Percentiles rank a stretch among this genome's conserved stretches.
These are phyloP conservation scores for Hemiscyllium ocellatum DNA, from an alignment of 2,113 vertebrate genomes.

Conservation along the genomic window DNA sequence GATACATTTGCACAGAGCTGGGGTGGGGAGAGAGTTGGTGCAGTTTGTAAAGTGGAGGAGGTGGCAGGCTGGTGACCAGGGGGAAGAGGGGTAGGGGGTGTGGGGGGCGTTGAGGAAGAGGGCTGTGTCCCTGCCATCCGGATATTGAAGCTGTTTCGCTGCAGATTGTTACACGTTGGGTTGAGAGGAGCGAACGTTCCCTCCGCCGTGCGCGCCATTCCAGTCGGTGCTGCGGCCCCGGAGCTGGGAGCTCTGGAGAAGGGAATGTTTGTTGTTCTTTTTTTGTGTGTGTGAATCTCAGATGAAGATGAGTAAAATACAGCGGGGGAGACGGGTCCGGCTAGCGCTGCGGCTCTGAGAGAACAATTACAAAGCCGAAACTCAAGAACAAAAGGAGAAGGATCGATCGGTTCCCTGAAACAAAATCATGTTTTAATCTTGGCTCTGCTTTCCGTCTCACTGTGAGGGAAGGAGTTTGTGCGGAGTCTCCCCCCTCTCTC, in stretches of 20 bases:
- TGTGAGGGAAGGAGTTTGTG: conserved; percentile 38
- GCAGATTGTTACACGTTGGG: conserved; percentile 6
- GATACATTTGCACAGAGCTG: not conserved
- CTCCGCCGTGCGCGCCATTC: conserved; percentile 31
- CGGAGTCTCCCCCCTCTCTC: not conserved
- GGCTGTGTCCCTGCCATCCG: not conserved
- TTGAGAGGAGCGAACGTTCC: not conserved
- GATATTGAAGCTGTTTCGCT: not conserved
- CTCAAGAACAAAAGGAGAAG: conserved; percentile 7
- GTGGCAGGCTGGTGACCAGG: no score
- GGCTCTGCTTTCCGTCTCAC: not conserved
- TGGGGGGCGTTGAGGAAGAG: not conserved
- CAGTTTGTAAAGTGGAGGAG: not conserved
- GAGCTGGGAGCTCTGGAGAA: no score
- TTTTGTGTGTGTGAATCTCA: no score
- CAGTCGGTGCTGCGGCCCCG: conserved; percentile 1
- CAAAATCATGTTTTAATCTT: not conserved
- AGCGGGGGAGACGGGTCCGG: not conserved
- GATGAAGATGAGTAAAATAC: not conserved
- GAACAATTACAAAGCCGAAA: not conserved
- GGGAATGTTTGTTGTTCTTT: not conserved
- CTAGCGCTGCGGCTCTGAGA: not conserved
- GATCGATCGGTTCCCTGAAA: conserved; percentile 38
- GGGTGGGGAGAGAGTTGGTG: not conserved
- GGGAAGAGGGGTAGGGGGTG: no score